Conservation (phyloP, 2,888 invertebrate genomes). For the Agonopterix arenella region DNA sequence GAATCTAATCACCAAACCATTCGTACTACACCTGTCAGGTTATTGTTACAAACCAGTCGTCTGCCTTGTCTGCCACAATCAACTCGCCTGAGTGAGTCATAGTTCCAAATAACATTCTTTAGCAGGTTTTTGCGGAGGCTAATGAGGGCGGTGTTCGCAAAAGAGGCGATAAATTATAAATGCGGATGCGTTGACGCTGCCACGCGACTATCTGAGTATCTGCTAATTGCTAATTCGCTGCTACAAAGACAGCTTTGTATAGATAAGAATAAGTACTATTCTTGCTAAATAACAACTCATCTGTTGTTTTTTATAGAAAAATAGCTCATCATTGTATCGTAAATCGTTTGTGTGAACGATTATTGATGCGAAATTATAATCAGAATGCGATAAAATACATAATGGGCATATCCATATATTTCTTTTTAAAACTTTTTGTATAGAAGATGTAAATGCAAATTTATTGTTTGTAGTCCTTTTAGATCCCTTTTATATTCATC, state of each 20-base stretch:
- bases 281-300: not conserved
- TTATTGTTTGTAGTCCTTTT: too few species aligned
- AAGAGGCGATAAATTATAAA: slow-evolving; percentile 40
- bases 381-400: too few species aligned
- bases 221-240: slow-evolving; percentile 24
- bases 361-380: too few species aligned
- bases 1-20: not conserved
- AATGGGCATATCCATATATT: too few species aligned
- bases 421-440: too few species aligned
- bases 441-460: too few species aligned
- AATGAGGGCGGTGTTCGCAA: slow-evolving; percentile 49
- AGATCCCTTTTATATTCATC: too few species aligned
- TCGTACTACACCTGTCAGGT: slow-evolving; percentile 1
- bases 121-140: slow-evolving; percentile 38
- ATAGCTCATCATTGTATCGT: too few species aligned
- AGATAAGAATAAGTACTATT: not conserved
- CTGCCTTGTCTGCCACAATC: slow-evolving; percentile 10
- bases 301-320: not conserved
- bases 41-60: slow-evolving; percentile 28
- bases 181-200: slow-evolving; percentile 42
- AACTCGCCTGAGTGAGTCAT: slow-evolving; percentile 36
- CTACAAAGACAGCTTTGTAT: not conserved
- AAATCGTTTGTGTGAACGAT: too few species aligned
- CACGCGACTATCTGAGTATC: slow-evolving; percentile 34
- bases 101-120: slow-evolving; percentile 36